A percentile compares a stretch with the other conserved stretches of the same genome.
These are phyloP conservation scores for Drosophila villosipedis DNA, from an alignment of 2,888 invertebrate genomes.

Conservation along the genomic window DNA sequence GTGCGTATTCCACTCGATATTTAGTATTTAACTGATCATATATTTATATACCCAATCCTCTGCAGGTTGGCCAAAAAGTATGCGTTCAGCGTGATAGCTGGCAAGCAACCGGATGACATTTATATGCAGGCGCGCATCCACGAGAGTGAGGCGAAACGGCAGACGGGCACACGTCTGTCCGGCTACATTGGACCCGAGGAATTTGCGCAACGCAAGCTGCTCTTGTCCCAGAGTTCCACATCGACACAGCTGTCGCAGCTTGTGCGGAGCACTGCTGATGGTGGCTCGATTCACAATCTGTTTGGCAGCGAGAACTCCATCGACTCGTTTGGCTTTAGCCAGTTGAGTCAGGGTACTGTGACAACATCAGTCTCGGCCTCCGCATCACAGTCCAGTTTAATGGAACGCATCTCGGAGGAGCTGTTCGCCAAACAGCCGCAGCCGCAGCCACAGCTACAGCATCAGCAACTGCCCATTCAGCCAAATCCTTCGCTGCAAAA, in stretches of 20 bases:
- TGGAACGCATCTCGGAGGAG: constrained; percentile 70
- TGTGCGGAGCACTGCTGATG: constrained; percentile 10
- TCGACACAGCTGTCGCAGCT: constrained; percentile 43
- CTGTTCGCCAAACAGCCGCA: constrained; percentile 45
- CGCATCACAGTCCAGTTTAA: constrained; percentile 64
- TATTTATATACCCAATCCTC: neutral
- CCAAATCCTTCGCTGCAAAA: constrained; percentile 77
- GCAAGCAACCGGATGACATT: constrained; percentile 89
- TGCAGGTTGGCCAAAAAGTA: constrained; percentile 88
- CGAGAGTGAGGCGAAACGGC: constrained; percentile 74
- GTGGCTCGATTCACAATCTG: constrained; percentile 69
- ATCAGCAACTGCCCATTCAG: constrained; percentile 61
- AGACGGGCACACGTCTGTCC: constrained; percentile 71
- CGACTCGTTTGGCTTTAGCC: constrained; percentile 76
- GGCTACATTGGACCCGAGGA: constrained; percentile 84
- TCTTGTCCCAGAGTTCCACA: constrained; percentile 51
- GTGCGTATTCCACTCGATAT: constrained; percentile 73
- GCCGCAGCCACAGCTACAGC: neutral
- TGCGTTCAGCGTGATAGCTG: constrained; percentile 88
- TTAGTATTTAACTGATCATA: neutral
- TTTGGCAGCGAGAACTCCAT: constrained; percentile 79
- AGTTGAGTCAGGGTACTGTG: constrained; percentile 66
- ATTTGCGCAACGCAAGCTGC: constrained; percentile 77
- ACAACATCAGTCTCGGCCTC: constrained; percentile 39
- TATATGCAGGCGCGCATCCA: constrained; percentile 81